Percentiles rank a stretch among this genome's conserved stretches.
These are phyloP conservation scores for Amphiura filiformis DNA, from an alignment of 35 echinoderm and acorn worm genomes.

Conservation along the genomic window DNA sequence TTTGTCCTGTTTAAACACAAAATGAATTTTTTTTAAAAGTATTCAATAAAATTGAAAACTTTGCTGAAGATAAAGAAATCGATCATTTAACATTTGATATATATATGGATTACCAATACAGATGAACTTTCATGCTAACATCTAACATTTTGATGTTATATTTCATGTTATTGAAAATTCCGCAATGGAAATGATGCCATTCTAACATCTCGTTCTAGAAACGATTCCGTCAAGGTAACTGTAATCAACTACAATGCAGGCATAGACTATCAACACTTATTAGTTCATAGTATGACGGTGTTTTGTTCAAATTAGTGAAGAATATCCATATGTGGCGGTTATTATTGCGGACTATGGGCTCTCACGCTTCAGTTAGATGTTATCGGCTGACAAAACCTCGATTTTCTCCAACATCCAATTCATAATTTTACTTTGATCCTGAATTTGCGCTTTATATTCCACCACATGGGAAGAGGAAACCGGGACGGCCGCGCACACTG, in stretches of 20 bases:
- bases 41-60: conserved; percentile 44
- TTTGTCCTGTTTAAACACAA: too few relatives aligned
- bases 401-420: not conserved
- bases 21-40: not conserved
- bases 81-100: conserved; percentile 36
- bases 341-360: conserved; percentile 7
- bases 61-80: conserved; percentile 32
- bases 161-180: conserved; percentile 22
- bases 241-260: conserved; percentile 34
- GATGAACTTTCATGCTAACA: too few relatives aligned
- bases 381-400: conserved; percentile 19
- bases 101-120: too few relatives aligned
- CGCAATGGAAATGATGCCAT: conserved; percentile 23
- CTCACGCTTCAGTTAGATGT: conserved; percentile 24
- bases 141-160: too few relatives aligned
- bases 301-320: too few relatives aligned
- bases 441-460: too few relatives aligned
- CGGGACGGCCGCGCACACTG: too few relatives aligned
- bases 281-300: too few relatives aligned
- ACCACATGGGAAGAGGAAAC: too few relatives aligned
- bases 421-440: too few relatives aligned
- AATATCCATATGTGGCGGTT: too few relatives aligned
- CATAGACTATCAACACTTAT: conserved; percentile 6
- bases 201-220: conserved; percentile 39
- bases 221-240: conserved; percentile 27